Conservation (phyloP, 2,113 vertebrate genomes). For the Poeciliopsis prolifica region DNA sequence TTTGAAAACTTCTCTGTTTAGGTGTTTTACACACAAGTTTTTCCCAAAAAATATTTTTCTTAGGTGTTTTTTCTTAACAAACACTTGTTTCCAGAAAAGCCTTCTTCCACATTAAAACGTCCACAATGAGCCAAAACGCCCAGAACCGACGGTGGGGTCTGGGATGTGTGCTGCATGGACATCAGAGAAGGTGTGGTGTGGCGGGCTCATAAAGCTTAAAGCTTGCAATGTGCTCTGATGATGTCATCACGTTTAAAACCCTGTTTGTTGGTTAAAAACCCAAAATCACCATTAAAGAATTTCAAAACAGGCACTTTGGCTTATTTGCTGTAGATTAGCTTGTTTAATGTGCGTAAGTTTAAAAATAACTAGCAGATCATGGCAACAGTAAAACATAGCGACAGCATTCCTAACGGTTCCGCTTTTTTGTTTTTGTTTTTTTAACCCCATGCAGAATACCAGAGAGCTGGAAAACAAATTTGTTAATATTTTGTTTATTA, state of each 20-base stretch:
- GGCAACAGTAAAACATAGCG: background rate
- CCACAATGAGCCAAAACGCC: no score
- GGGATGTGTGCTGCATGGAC: no score
- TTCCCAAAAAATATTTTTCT: background rate
- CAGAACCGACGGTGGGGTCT: no score
- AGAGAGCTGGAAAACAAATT: background rate
- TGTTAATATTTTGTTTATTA: background rate
- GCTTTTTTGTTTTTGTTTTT: background rate
- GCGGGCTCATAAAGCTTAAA: no score
- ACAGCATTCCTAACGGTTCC: background rate
- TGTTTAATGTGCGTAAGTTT: conserved; percentile 15
- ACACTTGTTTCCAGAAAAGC: no score
- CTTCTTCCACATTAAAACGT: no score
- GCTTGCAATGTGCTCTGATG: no score
- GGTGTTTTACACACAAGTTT: background rate
- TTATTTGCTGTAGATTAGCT: conserved; percentile 15
- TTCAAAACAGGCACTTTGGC: conserved; percentile 34
- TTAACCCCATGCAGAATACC: background rate
- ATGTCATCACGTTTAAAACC: no score
- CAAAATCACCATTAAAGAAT: background rate
- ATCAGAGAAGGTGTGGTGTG: no score
- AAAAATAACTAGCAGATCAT: background rate
- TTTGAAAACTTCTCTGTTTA: background rate
- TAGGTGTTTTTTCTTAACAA: no score
- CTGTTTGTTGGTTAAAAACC: no score